Base-by-base conservation (phyloP, 2,797 vertebrate genomes). In the Melanogrammus aeglefinus region DNA sequence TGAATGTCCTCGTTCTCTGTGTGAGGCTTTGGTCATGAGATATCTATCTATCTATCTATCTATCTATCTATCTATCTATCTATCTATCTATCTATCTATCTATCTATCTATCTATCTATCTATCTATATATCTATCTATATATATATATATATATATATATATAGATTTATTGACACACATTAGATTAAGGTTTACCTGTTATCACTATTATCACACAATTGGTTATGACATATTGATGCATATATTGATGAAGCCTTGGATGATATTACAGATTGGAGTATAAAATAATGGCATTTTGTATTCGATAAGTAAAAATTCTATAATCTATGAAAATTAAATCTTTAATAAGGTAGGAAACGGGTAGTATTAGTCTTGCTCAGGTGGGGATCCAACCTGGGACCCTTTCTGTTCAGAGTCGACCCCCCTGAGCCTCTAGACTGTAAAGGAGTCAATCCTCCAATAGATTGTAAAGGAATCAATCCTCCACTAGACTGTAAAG, bases 1-100 rank as follows among this genome's bases (percentile, higher is more conserved):
- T 99, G 97, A 98, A 99, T 6, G 77, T 96, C 79, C 91, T 99
- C 0, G 97, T 99, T 78, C 81, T 99, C 75, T 94, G 95, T 93
- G 97, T 99, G 91, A 96, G 97, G 4, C 1, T 1, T 41, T 1
- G 57, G 36, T 35, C 51, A 16, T 47, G 14, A n/a, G 24, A 21
- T 72, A 29, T 73, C 21, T 0, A 51, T 73, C 6, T 7, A 72
- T 18, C 1, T 31, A 10, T 13, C 12, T 31, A 72, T 6, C 12
- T 39, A 21, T 72, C 12, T 73, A 51, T 0, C 21, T 73, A 16
- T 7, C 36, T 18, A 6, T 31, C 2, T 13, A 29, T 31, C 35
- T 6, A 72, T 35, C 12, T 39, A 21, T 72, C 12, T 73, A 51
- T 0, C 21, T 73, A 16, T 7, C 36, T 18, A 6, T 31, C 2